Base-by-base conservation (phyloP, 2,888 invertebrate genomes). In the Rhaphigaster nebulosa region DNA sequence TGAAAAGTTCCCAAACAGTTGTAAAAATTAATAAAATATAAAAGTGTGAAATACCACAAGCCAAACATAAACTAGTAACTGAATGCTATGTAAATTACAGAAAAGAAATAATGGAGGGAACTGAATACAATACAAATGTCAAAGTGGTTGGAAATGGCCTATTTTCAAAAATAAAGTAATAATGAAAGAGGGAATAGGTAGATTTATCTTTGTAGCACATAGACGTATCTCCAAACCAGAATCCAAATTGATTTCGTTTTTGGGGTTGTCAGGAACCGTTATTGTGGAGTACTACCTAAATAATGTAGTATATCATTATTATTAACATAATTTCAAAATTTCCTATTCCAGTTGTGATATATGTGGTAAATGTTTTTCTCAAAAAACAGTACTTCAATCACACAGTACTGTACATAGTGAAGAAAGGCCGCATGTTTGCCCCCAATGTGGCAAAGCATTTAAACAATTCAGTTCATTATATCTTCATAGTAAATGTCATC, bases 331-430 rank as follows among this genome's bases (percentile, higher is more conserved):
- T 52, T 87, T 54, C 56, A 5, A 13, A n/a, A 34, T 84, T 90
- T 54, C 80, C 45, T 70, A 13, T 90, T 91, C 29, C 89, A 93
- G 93, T 70, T 93, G 93, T 91, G 92, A 93, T n/a, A 92, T 92
- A 65, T 93, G 93, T 91, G 92, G 92, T n/a, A 93, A 93, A 92
- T 92, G 92, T 80, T 93, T 93, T 92, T 92, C 92, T 41, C 93
- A 93, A 91, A 93, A 92, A 91, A 93, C 93, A 38, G 92, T 92
- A 34, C 91, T 93, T 18, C 92, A 92, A 90, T 92, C 93, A 20
- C 93, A 93, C 91, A 92, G 92, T 26, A 92, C 92, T n/a, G 93
- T 93, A 13, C 93, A 93, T 91, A 93, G 92, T 34, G 92, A 93
- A 54, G 92, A 92, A 34, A 92, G 93, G n/a, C 93, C 93, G 0